phyloP scores from a whole-genome alignment of 1,140 invertebrate genomes.

The Dinoponera quadriceps region DNA sequence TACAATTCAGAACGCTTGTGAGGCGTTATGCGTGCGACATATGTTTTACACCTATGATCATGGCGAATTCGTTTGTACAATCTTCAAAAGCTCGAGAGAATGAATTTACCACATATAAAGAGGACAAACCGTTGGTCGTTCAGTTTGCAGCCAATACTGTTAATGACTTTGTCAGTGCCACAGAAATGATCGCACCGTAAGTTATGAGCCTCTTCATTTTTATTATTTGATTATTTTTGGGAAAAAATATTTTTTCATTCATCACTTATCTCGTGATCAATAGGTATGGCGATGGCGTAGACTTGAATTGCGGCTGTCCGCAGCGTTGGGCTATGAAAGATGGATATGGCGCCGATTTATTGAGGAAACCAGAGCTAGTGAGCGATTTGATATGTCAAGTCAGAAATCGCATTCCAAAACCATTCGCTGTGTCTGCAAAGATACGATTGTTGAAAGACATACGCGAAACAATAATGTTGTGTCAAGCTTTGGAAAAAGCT shows the following conservation, averaged over 20 bases:
- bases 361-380: slow-evolving; percentile 94
- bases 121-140: slow-evolving; percentile 94
- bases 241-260: slow-evolving; percentile 31
- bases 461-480: slow-evolving; percentile 90
- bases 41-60: slow-evolving; percentile 98
- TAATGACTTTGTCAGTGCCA: slow-evolving; percentile 93
- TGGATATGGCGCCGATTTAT: slow-evolving; percentile 94
- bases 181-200: slow-evolving; percentile 93
- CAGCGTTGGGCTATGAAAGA: slow-evolving; percentile 97
- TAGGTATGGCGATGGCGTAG: slow-evolving; percentile 94
- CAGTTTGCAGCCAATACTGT: slow-evolving; percentile 97
- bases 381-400: slow-evolving; percentile 92
- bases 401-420: slow-evolving; percentile 89
- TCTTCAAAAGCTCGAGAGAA: slow-evolving; percentile 94
- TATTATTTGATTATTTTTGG: background rate
- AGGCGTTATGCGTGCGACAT: slow-evolving; percentile 95
- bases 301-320: slow-evolving; percentile 98
- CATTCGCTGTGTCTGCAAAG: slow-evolving; percentile 97
- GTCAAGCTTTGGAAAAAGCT: slow-evolving; percentile 92
- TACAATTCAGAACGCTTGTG: slow-evolving; percentile 94
- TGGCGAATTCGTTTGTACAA: slow-evolving; percentile 96
- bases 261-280: slow-evolving; percentile 22
- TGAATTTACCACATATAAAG: slow-evolving; percentile 94
- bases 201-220: slow-evolving; percentile 71
- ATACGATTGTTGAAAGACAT: slow-evolving; percentile 91